Evolutionary conservation across 2,113 vertebrate species (phyloP).

Genomic region (Ranitomeya imitator): DNA sequence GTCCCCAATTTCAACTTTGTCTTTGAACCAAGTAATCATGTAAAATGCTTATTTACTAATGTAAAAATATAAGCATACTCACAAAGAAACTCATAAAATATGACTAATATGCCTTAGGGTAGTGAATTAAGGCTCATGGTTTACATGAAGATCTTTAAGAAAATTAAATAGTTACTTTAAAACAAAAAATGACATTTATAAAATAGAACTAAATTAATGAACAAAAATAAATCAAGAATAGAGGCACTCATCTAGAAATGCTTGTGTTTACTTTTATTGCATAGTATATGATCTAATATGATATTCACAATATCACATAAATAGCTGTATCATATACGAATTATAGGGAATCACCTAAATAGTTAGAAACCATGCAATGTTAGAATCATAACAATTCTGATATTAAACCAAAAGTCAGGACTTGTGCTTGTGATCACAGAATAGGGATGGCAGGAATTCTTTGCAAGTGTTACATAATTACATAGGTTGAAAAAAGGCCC

Average conservation of each 20-base stretch:
- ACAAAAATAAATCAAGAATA: neutral
- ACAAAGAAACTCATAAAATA: neutral
- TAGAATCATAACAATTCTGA: too few relatives aligned
- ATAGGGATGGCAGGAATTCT: too few relatives aligned
- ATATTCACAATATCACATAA: neutral
- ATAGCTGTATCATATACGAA: neutral
- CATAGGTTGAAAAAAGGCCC: too few relatives aligned
- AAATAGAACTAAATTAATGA: neutral
- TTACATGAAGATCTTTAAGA: neutral
- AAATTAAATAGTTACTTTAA: neutral
- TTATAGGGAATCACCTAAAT: neutral
- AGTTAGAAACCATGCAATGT: neutral
- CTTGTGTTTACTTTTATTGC: neutral
- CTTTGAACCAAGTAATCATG: neutral
- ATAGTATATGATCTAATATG: neutral
- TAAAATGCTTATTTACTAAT: neutral
- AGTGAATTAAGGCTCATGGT: neutral
- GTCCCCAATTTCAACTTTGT: neutral
- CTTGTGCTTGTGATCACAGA: too few relatives aligned
- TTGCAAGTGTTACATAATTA: too few relatives aligned
- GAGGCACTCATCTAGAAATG: neutral
- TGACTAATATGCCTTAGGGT: neutral
- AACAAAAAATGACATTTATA: neutral
- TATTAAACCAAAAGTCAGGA: too few relatives aligned
- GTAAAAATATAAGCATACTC: neutral